A percentile compares a stretch with the other conserved stretches of the same genome.
Evolutionary conservation across 2,888 invertebrate genomes (phyloP).

Genomic region (Phyllotreta striolata): DNA sequence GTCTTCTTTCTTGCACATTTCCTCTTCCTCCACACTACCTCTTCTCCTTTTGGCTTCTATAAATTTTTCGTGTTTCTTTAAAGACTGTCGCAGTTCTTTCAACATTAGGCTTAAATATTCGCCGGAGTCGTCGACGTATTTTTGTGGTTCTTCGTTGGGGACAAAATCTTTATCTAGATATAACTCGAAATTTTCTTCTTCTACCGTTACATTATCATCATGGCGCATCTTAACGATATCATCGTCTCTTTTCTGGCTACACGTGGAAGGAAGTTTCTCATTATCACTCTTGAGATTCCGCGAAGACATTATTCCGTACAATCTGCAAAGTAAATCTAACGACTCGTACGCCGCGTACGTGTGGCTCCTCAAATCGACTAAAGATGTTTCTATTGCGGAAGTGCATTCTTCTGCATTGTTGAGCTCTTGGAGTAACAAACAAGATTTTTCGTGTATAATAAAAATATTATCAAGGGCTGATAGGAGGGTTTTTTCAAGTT

Average conservation of each 20-base stretch:
- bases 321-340: conserved; percentile 47
- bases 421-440: conserved; percentile 38
- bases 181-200: conserved; percentile 49
- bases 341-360: conserved; percentile 49
- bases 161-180: conserved; percentile 41
- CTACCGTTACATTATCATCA: conserved; percentile 43
- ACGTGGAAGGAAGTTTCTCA: neutral
- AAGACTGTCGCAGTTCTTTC: conserved; percentile 46
- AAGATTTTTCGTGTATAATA: conserved; percentile 47
- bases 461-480: conserved; percentile 45
- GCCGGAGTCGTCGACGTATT: conserved; percentile 35
- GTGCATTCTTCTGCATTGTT: conserved; percentile 31
- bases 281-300: conserved; percentile 8
- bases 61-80: conserved; percentile 47
- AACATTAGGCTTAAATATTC: conserved; percentile 45
- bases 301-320: conserved; percentile 46
- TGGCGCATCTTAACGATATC: conserved; percentile 26
- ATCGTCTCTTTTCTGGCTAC: neutral
- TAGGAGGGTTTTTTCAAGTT: conserved; percentile 44
- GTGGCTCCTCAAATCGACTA: conserved; percentile 45
- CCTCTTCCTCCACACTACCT: conserved; percentile 43
- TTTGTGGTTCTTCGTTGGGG: conserved; percentile 15
- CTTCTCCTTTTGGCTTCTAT: conserved; percentile 45
- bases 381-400: conserved; percentile 35
- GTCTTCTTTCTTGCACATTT: conserved; percentile 20